These are phyloP conservation scores for Nymphalis io DNA, from an alignment of 1,140 invertebrate genomes.

Conservation along the genomic window DNA sequence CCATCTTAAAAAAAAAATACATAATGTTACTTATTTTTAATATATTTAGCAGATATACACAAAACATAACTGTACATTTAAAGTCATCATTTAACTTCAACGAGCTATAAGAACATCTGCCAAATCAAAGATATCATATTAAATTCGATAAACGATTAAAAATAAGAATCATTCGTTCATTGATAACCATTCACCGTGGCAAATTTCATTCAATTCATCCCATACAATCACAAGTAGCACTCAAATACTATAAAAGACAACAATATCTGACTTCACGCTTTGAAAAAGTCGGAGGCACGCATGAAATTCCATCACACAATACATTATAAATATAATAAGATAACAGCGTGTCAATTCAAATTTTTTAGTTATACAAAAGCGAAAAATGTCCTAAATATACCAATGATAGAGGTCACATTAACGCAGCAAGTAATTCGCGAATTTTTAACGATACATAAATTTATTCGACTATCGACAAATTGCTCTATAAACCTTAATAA, in stretches of 20 bases:
- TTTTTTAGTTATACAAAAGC: constrained; percentile 19
- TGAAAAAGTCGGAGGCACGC: constrained; percentile 61
- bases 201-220: constrained; percentile 54
- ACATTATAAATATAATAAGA: constrained; percentile 63
- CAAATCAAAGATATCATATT: constrained; percentile 28
- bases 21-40: no score
- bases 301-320: constrained; percentile 63
- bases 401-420: constrained; percentile 26
- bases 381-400: constrained; percentile 14
- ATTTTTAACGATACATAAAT: neutral
- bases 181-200: constrained; percentile 59
- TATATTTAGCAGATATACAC: neutral
- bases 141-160: constrained; percentile 48
- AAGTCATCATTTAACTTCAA: neutral
- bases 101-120: constrained; percentile 22
- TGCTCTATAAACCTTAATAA: neutral
- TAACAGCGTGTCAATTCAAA: constrained; percentile 57
- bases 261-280: constrained; percentile 49
- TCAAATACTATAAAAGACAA: constrained; percentile 44
- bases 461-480: neutral
- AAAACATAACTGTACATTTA: constrained; percentile 12
- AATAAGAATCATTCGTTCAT: constrained; percentile 38
- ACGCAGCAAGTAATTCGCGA: constrained; percentile 18
- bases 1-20: no score
- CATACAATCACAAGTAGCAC: constrained; percentile 48